A percentile compares a stretch with the other conserved stretches of the same genome.
Conservation (phyloP, 2,888 invertebrate genomes). For the Teinopalpus imperialis region DNA sequence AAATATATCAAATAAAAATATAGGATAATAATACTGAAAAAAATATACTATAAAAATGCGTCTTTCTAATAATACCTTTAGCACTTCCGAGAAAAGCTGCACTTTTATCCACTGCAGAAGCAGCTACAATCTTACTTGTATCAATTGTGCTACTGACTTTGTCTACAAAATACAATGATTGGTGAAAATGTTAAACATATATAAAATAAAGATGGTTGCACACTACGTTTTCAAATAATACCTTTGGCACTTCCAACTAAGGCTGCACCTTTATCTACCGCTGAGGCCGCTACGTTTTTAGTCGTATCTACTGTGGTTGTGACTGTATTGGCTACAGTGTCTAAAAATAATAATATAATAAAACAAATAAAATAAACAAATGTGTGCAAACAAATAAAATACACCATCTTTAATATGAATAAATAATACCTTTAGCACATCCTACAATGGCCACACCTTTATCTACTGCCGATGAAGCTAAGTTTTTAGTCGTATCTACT, state of each 20-base stretch:
- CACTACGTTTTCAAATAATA: not conserved
- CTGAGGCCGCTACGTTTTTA: conserved; percentile 39
- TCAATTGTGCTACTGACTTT: conserved; percentile 43
- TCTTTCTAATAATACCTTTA: conserved; percentile 50
- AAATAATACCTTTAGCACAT: conserved; percentile 23
- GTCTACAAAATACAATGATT: no score
- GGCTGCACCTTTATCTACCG: conserved; percentile 36
- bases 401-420: no score
- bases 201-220: not conserved
- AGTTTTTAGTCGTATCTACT: conserved; percentile 38
- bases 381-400: no score
- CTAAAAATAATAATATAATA: not conserved
- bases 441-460: conserved; percentile 33
- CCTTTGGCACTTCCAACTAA: conserved; percentile 47
- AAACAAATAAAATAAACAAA: not conserved
- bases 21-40: no score
- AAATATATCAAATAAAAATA: no score
- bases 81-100: conserved; percentile 43
- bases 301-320: conserved; percentile 37
- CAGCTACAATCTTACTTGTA: conserved; percentile 52
- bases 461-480: conserved; percentile 36
- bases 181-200: no score
- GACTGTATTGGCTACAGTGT: conserved; percentile 25
- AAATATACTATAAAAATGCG: no score
- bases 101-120: conserved; percentile 50